Percentiles rank a stretch among this genome's conserved stretches.
Evolutionary conservation across 2,797 vertebrate genomes (phyloP).

Genomic region (Semotilus atromaculatus): DNA sequence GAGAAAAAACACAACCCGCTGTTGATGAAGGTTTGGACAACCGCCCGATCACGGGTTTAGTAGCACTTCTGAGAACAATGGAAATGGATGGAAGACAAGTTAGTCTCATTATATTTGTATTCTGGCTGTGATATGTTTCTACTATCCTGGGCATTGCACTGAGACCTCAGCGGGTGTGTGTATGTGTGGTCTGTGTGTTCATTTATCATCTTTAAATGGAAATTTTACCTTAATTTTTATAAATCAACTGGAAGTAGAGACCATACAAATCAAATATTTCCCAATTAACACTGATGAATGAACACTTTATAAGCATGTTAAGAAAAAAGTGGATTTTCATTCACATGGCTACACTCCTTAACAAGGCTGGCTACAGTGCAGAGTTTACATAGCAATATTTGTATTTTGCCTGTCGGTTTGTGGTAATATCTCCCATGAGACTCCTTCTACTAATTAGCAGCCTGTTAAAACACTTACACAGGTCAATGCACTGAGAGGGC

Average conservation of each 20-base stretch:
- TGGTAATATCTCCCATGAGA: slow-evolving; percentile 46
- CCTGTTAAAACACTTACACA: slow-evolving; percentile 66
- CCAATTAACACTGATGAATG: neutral
- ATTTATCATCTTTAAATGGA: slow-evolving; percentile 43
- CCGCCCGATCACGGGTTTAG: slow-evolving; percentile 32
- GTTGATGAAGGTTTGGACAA: slow-evolving; percentile 35
- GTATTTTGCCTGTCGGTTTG: slow-evolving; percentile 52
- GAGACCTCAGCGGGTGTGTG: neutral
- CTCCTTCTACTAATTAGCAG: slow-evolving; percentile 63
- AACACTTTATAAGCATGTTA: neutral
- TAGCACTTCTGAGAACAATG: slow-evolving; percentile 43
- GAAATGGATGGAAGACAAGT: slow-evolving; percentile 55
- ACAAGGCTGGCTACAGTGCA: slow-evolving; percentile 16
- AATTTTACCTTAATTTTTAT: neutral
- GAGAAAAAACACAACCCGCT: slow-evolving; percentile 62
- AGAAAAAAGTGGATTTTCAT: neutral
- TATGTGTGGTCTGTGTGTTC: slow-evolving; percentile 22
- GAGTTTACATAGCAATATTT: slow-evolving; percentile 46
- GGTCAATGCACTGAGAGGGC: slow-evolving; percentile 59
- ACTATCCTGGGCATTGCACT: slow-evolving; percentile 9
- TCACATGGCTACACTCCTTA: neutral
- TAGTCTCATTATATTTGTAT: slow-evolving; percentile 56
- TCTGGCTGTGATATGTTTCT: slow-evolving; percentile 32
- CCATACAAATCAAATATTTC: slow-evolving; percentile 7
- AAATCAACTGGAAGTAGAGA: neutral